phyloP scores from a whole-genome alignment of 2,113 vertebrate genomes.

The Megaceryle torquata region DNA sequence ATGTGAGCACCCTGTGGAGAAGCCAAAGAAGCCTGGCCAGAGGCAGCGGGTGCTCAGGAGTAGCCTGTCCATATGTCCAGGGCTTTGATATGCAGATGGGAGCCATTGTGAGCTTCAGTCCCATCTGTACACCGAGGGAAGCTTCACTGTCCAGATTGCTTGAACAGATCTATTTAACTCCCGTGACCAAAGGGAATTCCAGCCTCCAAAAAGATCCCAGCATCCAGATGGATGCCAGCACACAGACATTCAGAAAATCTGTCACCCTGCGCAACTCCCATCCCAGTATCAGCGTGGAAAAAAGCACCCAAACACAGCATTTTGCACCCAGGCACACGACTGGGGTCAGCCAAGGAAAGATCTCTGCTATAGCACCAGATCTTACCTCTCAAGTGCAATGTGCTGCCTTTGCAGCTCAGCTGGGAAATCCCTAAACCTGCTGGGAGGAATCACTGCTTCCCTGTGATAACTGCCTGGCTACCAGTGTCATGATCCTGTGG shows the following conservation, averaged over 20 bases:
- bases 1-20: neutral
- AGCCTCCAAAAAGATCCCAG: neutral
- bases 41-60: neutral
- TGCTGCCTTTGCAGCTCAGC: neutral
- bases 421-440: neutral
- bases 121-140: neutral
- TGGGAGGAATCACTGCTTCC: neutral
- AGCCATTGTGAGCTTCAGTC: constrained; percentile 33
- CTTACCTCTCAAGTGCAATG: neutral
- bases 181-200: constrained; percentile 30
- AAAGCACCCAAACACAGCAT: neutral
- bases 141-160: neutral
- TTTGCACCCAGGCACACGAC: neutral
- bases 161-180: constrained; percentile 32
- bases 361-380: neutral
- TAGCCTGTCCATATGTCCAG: constrained; percentile 26
- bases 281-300: neutral
- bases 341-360: neutral
- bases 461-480: neutral
- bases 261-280: neutral
- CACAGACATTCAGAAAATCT: neutral
- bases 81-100: constrained; percentile 55
- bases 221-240: constrained; percentile 52
- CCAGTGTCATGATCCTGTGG: neutral
- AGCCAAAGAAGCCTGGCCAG: neutral